Evolutionary conservation across 1,140 invertebrate species (phyloP).

Genomic region (Aphis gossypii): DNA sequence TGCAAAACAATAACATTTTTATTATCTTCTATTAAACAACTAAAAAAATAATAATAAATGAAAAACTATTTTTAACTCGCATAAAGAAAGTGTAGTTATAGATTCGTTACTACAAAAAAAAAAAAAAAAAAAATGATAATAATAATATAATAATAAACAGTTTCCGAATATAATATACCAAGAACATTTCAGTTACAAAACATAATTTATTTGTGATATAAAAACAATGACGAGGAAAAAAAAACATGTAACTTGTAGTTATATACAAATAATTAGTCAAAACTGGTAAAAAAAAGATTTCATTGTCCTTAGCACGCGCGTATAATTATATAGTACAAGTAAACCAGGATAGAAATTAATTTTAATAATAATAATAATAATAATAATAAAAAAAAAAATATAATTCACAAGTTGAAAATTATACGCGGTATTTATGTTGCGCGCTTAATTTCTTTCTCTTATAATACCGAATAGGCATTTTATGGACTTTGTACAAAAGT

Average conservation of each 20-base stretch:
- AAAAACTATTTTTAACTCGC: conserved; percentile 48
- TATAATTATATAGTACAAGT: conserved; percentile 56
- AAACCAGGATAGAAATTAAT: conserved; percentile 55
- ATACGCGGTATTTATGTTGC: conserved; percentile 47
- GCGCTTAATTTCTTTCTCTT: conserved; percentile 44
- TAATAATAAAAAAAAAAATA: conserved; percentile 44
- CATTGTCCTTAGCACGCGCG: conserved; percentile 57
- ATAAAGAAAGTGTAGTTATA: conserved; percentile 27
- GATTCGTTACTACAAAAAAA: conserved; percentile 39
- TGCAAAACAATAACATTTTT: conserved; percentile 50
- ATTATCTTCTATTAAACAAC: conserved; percentile 42
- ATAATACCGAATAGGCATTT: conserved; percentile 51
- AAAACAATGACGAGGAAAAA: conserved; percentile 49
- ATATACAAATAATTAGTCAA: conserved; percentile 56
- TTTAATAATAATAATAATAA: conserved; percentile 49
- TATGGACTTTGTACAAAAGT: conserved; percentile 53
- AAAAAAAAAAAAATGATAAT: conserved; percentile 25
- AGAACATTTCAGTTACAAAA: conserved; percentile 49
- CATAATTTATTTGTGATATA: conserved; percentile 56
- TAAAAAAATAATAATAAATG: conserved; percentile 45
- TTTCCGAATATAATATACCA: conserved; percentile 48
- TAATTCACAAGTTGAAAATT: conserved; percentile 57
- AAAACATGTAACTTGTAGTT: conserved; percentile 57
- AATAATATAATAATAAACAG: conserved; percentile 25
- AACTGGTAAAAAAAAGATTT: conserved; percentile 56